Evolutionary conservation across 2,113 vertebrate genomes (phyloP), one percentile per base, ranked within the genome.

Genomic region (Amphiprion ocellaris): DNA sequence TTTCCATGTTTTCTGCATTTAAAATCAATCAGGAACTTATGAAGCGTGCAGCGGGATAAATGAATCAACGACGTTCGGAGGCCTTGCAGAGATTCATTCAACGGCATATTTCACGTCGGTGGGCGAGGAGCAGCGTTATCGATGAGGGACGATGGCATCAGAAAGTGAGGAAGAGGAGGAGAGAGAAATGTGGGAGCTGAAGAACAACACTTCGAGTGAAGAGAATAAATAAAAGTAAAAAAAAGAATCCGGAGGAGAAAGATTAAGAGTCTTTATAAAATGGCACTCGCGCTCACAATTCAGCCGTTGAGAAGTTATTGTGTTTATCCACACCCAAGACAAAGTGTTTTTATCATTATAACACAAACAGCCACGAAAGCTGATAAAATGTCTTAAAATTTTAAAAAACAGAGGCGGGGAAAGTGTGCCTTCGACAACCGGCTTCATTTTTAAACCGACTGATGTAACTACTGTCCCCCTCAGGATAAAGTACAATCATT

Each of bases 41-140:
- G 71, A 75, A 77, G 73, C 79, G 44, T 84, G 74, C 65, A 41
- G 73, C 33, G 2, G 73, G 76, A 85, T 80, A 52, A 87, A 81
- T 80, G 50, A 87, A 81, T 80, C 74, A 50, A 64, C 9, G 30
- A 47, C 19, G 59, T 73, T 81, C 12, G 70, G 46, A 72, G 10
- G 58, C 55, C 73, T 83, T 52, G 2, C 69, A 77, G 81, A 85
- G 76, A 85, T 72, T 76, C 24, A 33, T 74, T 81, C 69, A 26
- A 49, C 49, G 62, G 53, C 64, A 54, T 77, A 54, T 77, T 74
- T 89, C 70, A 64, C 76, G 70, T 75, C 33, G 12, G 77, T 21
- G 21, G 21, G 21, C 21, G 21, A 21, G 21, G 21, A 21, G 21
- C 21, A 71, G 28, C 28, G 61, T 10, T 12, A 12, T 56, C 30